A percentile compares a stretch with the other conserved stretches of the same genome.
Evolutionary conservation across 2,888 invertebrate genomes (phyloP).

Genomic region (Allygus modestus): DNA sequence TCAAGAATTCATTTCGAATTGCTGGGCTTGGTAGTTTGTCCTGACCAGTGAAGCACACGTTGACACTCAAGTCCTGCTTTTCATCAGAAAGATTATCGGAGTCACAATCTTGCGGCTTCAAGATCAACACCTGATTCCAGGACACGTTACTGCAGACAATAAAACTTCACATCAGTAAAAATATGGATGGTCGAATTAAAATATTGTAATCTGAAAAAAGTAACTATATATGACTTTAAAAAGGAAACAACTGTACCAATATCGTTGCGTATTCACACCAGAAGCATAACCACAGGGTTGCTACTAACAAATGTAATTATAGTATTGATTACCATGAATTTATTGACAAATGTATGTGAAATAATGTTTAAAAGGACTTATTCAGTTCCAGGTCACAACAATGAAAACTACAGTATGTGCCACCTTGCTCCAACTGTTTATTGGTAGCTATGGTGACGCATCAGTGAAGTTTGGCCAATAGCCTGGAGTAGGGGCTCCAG

Average conservation of each 20-base stretch:
- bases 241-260: no score
- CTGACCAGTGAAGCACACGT: conserved; percentile 31
- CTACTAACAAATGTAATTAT: no score
- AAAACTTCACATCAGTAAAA: background rate
- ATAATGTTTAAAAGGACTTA: no score
- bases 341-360: no score
- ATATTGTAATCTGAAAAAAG: no score
- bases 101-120: background rate
- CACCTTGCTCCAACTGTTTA: background rate
- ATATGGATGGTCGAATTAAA: no score
- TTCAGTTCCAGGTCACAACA: no score
- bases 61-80: conserved; percentile 1
- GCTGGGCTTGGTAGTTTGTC: conserved; percentile 4
- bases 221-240: no score
- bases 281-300: no score
- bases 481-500: background rate
- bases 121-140: conserved; percentile 41
- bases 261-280: no score
- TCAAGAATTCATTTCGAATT: conserved; percentile 32
- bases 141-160: conserved; percentile 11
- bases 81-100: background rate
- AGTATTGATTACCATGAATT: no score
- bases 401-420: background rate
- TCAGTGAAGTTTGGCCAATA: conserved; percentile 25
- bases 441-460: conserved; percentile 3